Evolutionary conservation across 1,140 invertebrate species (phyloP), one percentile per base, ranked within the genome.

Genomic region (Diploscapter pachys): DNA sequence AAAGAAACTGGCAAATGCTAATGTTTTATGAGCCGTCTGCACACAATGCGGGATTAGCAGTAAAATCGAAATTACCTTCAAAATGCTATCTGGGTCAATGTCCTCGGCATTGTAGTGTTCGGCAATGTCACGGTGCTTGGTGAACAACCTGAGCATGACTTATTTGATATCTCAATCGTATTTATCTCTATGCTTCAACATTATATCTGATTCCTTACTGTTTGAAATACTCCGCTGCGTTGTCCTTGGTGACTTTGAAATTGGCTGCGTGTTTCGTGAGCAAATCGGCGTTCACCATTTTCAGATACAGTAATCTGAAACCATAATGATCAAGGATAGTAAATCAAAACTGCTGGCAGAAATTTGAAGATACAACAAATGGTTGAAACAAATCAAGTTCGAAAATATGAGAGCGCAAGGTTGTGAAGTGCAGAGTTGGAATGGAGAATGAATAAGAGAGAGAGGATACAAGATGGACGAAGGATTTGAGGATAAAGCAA

Each of bases 241-340:
- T 73, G 63, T 80, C 80, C 66, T 82, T 83, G 61, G 70, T 68
- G n/a, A 82, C 8, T 63, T 82, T 82, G 70, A 82, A 82, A 52
- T 77, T 52, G 49, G 31, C 8, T 5, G 75, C 79, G 11, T 82
- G 81, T n/a, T 54, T 48, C 56, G 76, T 77, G 11, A 77, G 66
- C 6, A 77, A 4, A 53, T 77, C 75, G 5, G 54, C 51, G 57
- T 75, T 75, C 5, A 75, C 72, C 66, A 68, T 68, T 54, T 65
- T 68, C 66, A 55, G 66, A 54, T 55, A 64, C 6, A 64, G 31
- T 31, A 31, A 31, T 31, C 31, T 31, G 31, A 31, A 31, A 31
- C 31, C 31, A 31, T 31, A 31, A 31, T 31, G 31, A 31, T 31
- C 31, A 31, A 31, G 31, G 31, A 31, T 31, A 31, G 31, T 31